These are phyloP conservation scores for Drosophila serrata DNA, from an alignment of 1,140 invertebrate species.

Conservation along the genomic window DNA sequence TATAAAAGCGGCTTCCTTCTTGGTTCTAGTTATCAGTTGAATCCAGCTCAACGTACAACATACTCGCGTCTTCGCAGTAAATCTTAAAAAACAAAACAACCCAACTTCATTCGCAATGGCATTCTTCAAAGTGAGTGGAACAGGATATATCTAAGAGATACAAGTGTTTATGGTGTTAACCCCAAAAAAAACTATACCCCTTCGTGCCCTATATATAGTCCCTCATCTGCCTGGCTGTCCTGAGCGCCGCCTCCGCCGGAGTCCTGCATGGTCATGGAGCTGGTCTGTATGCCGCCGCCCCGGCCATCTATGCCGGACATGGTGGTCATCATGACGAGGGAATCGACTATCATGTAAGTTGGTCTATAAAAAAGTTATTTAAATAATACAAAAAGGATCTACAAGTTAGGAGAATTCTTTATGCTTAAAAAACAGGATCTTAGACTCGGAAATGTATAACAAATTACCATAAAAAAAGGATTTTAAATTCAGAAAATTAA, in stretches of 20 bases:
- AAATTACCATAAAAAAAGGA: fast-evolving
- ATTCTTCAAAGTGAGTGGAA: slow-evolving; percentile 85
- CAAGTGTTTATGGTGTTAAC: background rate
- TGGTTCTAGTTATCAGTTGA: slow-evolving; percentile 85
- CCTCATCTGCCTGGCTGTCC: slow-evolving; percentile 81
- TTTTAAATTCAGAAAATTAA: background rate
- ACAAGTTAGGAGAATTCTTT: background rate
- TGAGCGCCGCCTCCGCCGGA: slow-evolving; percentile 81
- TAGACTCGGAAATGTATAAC: background rate
- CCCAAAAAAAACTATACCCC: background rate
- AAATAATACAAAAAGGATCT: background rate
- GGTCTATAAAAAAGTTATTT: background rate
- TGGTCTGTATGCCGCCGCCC: slow-evolving; percentile 68
- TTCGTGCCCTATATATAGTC: slow-evolving; percentile 63
- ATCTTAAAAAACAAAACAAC: slow-evolving; percentile 9
- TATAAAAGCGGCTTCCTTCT: slow-evolving; percentile 85
- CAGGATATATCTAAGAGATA: slow-evolving; percentile 5
- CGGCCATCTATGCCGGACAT: slow-evolving; percentile 70
- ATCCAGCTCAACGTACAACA: slow-evolving; percentile 77
- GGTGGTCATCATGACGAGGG: slow-evolving; percentile 71
- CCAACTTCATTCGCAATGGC: slow-evolving; percentile 69
- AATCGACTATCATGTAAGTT: slow-evolving; percentile 82
- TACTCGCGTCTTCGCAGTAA: slow-evolving; percentile 55
- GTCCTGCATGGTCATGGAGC: slow-evolving; percentile 71
- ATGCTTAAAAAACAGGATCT: background rate